Evolutionary conservation across 2,888 invertebrate species (phyloP).

Genomic region (Globia sparganii): DNA sequence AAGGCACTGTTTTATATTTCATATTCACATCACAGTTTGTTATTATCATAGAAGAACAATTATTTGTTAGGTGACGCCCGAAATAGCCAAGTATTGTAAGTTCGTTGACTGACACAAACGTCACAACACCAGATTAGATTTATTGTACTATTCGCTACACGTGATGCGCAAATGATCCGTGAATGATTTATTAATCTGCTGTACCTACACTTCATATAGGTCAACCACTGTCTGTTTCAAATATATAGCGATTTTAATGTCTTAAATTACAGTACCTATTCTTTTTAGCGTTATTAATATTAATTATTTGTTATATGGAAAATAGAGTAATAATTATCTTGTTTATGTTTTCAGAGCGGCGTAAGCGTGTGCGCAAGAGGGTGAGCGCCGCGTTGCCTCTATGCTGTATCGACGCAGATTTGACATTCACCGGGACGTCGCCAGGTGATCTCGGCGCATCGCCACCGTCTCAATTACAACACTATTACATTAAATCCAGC

Average conservation of each 20-base stretch:
- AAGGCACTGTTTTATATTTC: neutral
- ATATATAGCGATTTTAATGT: neutral
- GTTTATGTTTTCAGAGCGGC: conserved; percentile 80
- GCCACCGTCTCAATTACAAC: conserved; percentile 60
- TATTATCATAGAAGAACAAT: conserved; percentile 33
- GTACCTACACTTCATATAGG: conserved; percentile 34
- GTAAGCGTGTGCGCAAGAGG: conserved; percentile 74
- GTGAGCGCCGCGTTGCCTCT: conserved; percentile 84
- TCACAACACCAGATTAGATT: conserved; percentile 59
- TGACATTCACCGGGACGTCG: conserved; percentile 92
- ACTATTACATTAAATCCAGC: conserved; percentile 54
- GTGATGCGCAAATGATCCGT: conserved; percentile 48
- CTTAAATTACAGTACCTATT: neutral
- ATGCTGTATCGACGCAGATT: conserved; percentile 91
- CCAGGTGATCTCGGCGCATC: conserved; percentile 90
- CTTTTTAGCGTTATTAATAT: neutral
- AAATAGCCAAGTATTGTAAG: conserved; percentile 50
- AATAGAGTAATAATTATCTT: neutral
- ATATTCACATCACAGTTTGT: neutral
- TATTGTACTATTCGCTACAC: conserved; percentile 52
- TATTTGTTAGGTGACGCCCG: conserved; percentile 39
- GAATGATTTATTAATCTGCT: conserved; percentile 52
- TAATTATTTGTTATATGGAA: neutral
- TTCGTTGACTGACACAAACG: conserved; percentile 61
- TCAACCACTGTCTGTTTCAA: conserved; percentile 26